Evolutionary conservation across 2,888 invertebrate species (phyloP).

Genomic region (Eremobia ochroleuca): DNA sequence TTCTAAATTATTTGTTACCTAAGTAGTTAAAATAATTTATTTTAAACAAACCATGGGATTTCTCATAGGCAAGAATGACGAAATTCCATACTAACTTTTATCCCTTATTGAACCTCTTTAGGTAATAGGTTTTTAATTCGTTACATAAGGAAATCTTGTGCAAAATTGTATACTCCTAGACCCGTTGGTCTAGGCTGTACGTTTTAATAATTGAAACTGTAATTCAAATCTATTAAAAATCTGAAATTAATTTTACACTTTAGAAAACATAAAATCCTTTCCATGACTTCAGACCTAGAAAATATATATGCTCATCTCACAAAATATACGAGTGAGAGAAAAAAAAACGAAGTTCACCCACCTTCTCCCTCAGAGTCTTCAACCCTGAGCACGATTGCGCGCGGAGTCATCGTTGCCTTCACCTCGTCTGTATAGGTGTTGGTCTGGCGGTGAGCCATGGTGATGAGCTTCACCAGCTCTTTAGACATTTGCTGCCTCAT

Average conservation of each 20-base stretch:
- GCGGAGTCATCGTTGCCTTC: slow-evolving; percentile 85
- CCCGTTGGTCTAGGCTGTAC: not conserved
- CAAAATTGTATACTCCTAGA: not conserved
- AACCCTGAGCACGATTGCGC: slow-evolving; percentile 68
- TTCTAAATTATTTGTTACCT: too few relatives aligned
- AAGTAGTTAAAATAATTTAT: not conserved
- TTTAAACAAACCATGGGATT: not conserved
- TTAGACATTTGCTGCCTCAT: slow-evolving; percentile 72
- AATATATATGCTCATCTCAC: not conserved
- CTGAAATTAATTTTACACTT: not conserved
- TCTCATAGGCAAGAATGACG: not conserved
- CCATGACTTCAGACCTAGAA: not conserved
- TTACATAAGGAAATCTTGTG: too few relatives aligned
- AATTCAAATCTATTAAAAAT: not conserved
- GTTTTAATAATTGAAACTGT: not conserved
- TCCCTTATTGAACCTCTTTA: not conserved
- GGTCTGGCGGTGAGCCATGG: slow-evolving; percentile 95
- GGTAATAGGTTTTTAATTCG: too few relatives aligned
- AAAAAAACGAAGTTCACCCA: slow-evolving; percentile 29
- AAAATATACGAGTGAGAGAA: not conserved
- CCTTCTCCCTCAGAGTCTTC: slow-evolving; percentile 74
- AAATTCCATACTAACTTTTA: not conserved
- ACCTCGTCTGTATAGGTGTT: slow-evolving; percentile 97
- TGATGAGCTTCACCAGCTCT: slow-evolving; percentile 87
- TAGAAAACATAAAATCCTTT: not conserved